These are phyloP conservation scores for Hirtodrosophila alboralis DNA, from an alignment of 2,888 invertebrate species.

Conservation along the genomic window DNA sequence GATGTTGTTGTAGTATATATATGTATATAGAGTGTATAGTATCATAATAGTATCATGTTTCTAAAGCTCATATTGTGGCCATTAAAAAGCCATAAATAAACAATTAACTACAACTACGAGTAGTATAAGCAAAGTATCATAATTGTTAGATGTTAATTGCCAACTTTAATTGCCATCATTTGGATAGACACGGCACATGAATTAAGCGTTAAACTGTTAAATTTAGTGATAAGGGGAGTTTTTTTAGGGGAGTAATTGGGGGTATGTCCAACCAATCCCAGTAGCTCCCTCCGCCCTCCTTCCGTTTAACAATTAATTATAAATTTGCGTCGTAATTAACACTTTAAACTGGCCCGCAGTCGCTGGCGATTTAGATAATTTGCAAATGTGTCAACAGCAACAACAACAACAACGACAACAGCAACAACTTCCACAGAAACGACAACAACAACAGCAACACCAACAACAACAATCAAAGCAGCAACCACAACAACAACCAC, in stretches of 20 bases:
- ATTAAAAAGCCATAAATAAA: slow-evolving; percentile 75
- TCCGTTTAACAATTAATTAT: slow-evolving; percentile 67
- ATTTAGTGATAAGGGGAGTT: slow-evolving; percentile 13
- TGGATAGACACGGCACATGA: slow-evolving; percentile 68
- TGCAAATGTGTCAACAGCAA: slow-evolving; percentile 77
- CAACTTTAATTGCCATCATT: slow-evolving; percentile 74
- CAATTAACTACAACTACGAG: slow-evolving; percentile 57
- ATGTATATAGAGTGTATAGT: too few species aligned
- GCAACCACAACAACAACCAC: slow-evolving; percentile 56
- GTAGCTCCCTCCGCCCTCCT: slow-evolving; percentile 28
- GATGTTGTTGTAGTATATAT: too few species aligned
- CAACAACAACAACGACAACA: slow-evolving; percentile 40
- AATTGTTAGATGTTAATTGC: slow-evolving; percentile 72
- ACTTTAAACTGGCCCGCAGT: slow-evolving; percentile 72
- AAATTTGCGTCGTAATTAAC: slow-evolving; percentile 81
- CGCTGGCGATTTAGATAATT: slow-evolving; percentile 61
- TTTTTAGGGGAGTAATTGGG: not conserved
- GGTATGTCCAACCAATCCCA: slow-evolving; percentile 10
- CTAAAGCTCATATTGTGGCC: slow-evolving; percentile 37
- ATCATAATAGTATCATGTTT: slow-evolving; percentile 15
- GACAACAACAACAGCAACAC: too few species aligned
- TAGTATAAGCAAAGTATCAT: slow-evolving; percentile 71
- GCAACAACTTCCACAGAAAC: too few species aligned
- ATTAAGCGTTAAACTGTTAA: slow-evolving; percentile 58
- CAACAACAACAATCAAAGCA: too few species aligned